A percentile compares a stretch with the other conserved stretches of the same genome.
Evolutionary conservation across 1,140 invertebrate genomes (phyloP).

Genomic region (Drosophila triauraria): DNA sequence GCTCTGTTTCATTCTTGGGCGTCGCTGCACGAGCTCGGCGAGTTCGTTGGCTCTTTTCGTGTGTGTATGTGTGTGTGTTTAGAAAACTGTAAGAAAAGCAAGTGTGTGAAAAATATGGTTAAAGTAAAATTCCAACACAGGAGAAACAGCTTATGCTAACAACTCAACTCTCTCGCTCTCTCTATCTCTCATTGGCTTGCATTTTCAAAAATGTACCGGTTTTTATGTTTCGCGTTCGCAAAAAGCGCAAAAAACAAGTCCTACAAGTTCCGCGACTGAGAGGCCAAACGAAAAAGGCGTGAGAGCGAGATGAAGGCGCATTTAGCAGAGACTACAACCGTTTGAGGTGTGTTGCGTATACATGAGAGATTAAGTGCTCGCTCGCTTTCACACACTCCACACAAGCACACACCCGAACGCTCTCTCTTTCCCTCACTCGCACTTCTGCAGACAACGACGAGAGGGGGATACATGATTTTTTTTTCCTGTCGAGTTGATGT

Average conservation of each 20-base stretch:
- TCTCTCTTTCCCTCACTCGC: slow-evolving; percentile 52
- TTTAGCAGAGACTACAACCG: slow-evolving; percentile 68
- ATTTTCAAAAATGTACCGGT: slow-evolving; percentile 75
- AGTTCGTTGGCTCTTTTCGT: slow-evolving; percentile 71
- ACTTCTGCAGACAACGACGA: slow-evolving; percentile 16
- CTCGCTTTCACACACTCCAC: slow-evolving; percentile 26
- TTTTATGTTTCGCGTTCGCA: slow-evolving; percentile 71
- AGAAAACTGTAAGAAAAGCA: slow-evolving; percentile 80
- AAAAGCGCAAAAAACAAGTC: slow-evolving; percentile 75
- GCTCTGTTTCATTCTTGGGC: slow-evolving; percentile 78
- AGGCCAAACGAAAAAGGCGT: slow-evolving; percentile 25
- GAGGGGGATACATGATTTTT: slow-evolving; percentile 46
- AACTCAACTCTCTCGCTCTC: slow-evolving; percentile 22
- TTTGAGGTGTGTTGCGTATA: slow-evolving; percentile 72
- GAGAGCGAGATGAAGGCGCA: slow-evolving; percentile 24
- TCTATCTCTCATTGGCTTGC: slow-evolving; percentile 21
- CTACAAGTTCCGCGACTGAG: slow-evolving; percentile 61
- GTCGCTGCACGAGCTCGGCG: slow-evolving; percentile 77
- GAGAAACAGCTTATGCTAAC: slow-evolving; percentile 24
- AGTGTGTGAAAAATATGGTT: slow-evolving; percentile 80
- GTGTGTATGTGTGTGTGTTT: slow-evolving; percentile 62
- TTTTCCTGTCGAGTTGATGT: slow-evolving; percentile 18
- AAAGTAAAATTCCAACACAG: slow-evolving; percentile 57
- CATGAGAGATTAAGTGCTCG: slow-evolving; percentile 59
- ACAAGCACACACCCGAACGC: not conserved